phyloP scores from a whole-genome alignment of 2,888 invertebrate species.

The Argynnis bischoffii region DNA sequence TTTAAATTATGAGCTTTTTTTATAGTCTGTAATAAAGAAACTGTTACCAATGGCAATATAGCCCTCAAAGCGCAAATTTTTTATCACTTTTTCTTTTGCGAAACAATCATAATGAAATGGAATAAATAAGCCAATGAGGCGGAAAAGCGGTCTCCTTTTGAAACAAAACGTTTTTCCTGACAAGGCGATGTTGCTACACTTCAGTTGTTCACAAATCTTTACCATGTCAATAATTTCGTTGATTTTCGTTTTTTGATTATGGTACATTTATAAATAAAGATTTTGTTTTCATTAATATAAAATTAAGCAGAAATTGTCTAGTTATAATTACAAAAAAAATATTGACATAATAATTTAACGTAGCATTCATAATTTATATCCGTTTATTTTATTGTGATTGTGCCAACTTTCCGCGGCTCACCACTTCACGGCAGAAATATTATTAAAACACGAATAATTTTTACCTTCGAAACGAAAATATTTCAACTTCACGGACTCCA shows the following conservation, averaged over 20 bases:
- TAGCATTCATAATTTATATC: conserved; percentile 10
- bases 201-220: conserved; percentile 48
- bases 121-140: conserved; percentile 62
- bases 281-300: no score
- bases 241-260: conserved; percentile 21
- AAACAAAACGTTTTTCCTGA: conserved; percentile 60
- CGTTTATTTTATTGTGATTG: conserved; percentile 31
- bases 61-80: conserved; percentile 20
- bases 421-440: conserved; percentile 34
- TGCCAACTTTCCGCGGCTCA: conserved; percentile 32
- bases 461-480: conserved; percentile 48
- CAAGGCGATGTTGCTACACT: conserved; percentile 46
- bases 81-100: conserved; percentile 36
- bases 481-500: conserved; percentile 55
- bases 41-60: not conserved
- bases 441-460: conserved; percentile 37
- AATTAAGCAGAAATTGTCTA: no score
- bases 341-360: conserved; percentile 6
- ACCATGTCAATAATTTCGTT: conserved; percentile 33
- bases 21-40: not conserved
- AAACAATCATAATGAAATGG: conserved; percentile 49
- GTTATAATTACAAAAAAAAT: not conserved
- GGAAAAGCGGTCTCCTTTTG: conserved; percentile 61
- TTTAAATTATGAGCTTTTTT: no score
- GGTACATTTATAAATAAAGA: conserved; percentile 2